Percentiles rank a stretch among this genome's conserved stretches.
These are phyloP conservation scores for Penaeus monodon DNA, from an alignment of 2,888 invertebrate genomes.

Conservation along the genomic window DNA sequence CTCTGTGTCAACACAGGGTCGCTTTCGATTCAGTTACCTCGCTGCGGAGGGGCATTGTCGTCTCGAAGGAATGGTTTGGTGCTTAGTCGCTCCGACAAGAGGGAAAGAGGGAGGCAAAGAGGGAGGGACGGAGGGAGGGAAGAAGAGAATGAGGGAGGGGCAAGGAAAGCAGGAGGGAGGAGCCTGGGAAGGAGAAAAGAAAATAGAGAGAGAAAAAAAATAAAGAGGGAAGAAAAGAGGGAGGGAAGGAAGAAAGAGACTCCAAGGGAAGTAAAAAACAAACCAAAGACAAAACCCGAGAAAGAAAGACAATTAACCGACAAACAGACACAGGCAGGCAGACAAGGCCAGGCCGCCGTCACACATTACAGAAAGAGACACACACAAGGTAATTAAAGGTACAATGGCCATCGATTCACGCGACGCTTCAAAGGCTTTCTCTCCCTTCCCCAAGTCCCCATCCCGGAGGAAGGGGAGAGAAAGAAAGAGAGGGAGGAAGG, in stretches of 20 bases:
- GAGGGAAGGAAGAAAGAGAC: not conserved
- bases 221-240: not conserved
- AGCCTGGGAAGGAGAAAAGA: fast-evolving
- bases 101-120: not conserved
- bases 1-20: no score
- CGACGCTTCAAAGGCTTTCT: no score
- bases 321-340: no score
- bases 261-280: not conserved
- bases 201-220: not conserved
- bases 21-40: no score
- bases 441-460: no score
- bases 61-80: no score
- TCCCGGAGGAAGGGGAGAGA: not conserved
- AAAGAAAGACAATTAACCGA: not conserved
- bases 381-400: no score
- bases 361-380: no score
- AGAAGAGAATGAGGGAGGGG: not conserved
- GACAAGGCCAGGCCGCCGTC: no score
- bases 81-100: not conserved
- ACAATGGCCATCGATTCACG: no score
- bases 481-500: not conserved
- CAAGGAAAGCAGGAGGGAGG: not conserved
- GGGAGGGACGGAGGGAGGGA: not conserved
- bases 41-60: no score
- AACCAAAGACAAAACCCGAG: not conserved